Conservation (phyloP, 2,113 vertebrate species). For the Hippotragus niger region DNA sequence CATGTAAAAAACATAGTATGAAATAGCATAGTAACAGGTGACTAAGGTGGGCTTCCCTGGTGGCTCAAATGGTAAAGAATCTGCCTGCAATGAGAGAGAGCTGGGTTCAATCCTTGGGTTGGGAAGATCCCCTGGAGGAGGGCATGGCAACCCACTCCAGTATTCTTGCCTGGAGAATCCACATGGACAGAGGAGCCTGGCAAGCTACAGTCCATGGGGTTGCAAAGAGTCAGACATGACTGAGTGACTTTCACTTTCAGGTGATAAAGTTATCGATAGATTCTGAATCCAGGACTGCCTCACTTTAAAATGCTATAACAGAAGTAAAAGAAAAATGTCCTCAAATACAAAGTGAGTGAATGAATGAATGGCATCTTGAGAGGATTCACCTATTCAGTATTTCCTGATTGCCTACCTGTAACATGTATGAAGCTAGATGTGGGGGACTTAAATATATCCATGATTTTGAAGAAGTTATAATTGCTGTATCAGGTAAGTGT, state of each 20-base stretch:
- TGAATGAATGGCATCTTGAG: background rate
- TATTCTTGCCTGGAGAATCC: background rate
- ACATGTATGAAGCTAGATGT: background rate
- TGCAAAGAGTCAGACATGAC: background rate
- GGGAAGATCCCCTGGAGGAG: background rate
- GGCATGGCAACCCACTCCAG: background rate
- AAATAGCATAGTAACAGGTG: background rate
- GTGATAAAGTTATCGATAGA: background rate
- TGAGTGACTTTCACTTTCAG: background rate
- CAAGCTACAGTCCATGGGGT: background rate
- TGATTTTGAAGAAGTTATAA: background rate
- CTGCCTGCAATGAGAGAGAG: background rate
- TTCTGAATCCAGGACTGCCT: background rate
- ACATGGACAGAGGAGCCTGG: background rate
- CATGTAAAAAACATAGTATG: background rate
- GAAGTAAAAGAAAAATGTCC: background rate
- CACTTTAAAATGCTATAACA: background rate
- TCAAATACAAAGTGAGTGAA: background rate
- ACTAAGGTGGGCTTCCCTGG: background rate
- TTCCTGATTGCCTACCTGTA: background rate
- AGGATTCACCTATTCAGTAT: background rate
- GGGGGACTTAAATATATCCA: background rate
- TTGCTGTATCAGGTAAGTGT: background rate
- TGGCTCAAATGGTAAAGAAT: background rate
- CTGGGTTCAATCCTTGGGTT: background rate